These are phyloP conservation scores for Dryomyza anilis DNA, from an alignment of 2,888 invertebrate genomes.

Conservation along the genomic window DNA sequence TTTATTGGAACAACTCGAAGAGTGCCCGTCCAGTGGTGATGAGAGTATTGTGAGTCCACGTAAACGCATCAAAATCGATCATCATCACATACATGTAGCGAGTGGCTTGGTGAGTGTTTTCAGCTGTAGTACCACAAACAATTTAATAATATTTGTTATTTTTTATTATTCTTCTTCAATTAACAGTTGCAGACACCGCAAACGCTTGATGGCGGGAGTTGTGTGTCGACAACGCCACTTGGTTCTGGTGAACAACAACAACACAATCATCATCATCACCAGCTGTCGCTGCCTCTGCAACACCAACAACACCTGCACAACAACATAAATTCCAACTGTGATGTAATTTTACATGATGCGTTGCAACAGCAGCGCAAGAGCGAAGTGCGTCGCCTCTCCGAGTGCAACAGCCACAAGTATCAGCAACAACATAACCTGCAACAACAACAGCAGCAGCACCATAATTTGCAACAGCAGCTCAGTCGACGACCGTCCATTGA, in stretches of 20 bases:
- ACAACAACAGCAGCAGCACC: conserved; percentile 41
- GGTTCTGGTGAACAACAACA: conserved; percentile 36
- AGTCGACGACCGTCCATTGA: conserved; percentile 65
- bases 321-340: conserved; percentile 60
- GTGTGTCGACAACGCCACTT: conserved; percentile 16
- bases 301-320: too few species aligned
- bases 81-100: conserved; percentile 37
- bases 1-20: conserved; percentile 72
- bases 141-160: too few species aligned
- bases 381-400: conserved; percentile 65
- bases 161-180: background rate
- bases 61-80: conserved; percentile 70
- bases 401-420: conserved; percentile 47
- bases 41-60: conserved; percentile 69
- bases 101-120: conserved; percentile 57
- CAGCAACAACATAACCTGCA: conserved; percentile 41
- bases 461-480: conserved; percentile 51
- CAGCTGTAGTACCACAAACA: too few species aligned
- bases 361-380: conserved; percentile 53
- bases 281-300: too few species aligned
- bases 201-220: conserved; percentile 38
- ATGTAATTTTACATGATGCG: conserved; percentile 55
- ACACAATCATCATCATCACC: too few species aligned
- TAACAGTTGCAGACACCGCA: conserved; percentile 42
- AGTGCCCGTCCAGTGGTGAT: conserved; percentile 74